Percentiles rank a stretch among this genome's conserved stretches.
Evolutionary conservation across 35 echinoderm and acorn worm species (phyloP).

Genomic region (Patiria miniata): DNA sequence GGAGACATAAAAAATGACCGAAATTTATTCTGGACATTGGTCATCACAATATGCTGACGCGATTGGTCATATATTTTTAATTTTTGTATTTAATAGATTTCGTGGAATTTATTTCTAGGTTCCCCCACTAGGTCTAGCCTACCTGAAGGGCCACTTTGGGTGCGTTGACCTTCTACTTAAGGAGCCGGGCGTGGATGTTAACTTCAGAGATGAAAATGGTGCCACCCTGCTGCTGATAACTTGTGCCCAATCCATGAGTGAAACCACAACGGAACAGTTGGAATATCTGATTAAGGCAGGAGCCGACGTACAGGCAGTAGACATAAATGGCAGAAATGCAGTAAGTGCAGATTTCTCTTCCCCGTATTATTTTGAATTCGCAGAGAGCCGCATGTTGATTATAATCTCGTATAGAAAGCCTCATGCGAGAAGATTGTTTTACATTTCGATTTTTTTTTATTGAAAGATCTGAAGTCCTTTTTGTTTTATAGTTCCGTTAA

Average conservation of each 20-base stretch:
- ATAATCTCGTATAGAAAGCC: background rate
- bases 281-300: conserved; percentile 67
- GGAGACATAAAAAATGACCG: too few species aligned
- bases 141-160: conserved; percentile 83
- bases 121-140: conserved; percentile 82
- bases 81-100: too few species aligned
- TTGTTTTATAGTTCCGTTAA: too few species aligned
- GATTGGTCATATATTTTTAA: too few species aligned
- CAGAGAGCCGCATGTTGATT: background rate
- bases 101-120: conserved; percentile 23
- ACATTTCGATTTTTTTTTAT: too few species aligned
- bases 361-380: background rate
- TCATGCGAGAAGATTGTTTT: too few species aligned
- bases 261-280: conserved; percentile 41
- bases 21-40: too few species aligned
- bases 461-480: too few species aligned
- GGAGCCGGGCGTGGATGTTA: conserved; percentile 72
- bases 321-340: conserved; percentile 72
- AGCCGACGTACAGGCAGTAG: conserved; percentile 45
- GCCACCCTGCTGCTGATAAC: conserved; percentile 69
- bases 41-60: too few species aligned
- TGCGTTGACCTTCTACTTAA: conserved; percentile 83
- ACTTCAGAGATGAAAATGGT: conserved; percentile 83
- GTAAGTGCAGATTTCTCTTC: conserved; percentile 46
- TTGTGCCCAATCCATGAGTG: conserved; percentile 34